Percentiles rank a stretch among this genome's conserved stretches.
Conservation (phyloP, 2,113 vertebrate genomes). For the Perca flavescens region DNA sequence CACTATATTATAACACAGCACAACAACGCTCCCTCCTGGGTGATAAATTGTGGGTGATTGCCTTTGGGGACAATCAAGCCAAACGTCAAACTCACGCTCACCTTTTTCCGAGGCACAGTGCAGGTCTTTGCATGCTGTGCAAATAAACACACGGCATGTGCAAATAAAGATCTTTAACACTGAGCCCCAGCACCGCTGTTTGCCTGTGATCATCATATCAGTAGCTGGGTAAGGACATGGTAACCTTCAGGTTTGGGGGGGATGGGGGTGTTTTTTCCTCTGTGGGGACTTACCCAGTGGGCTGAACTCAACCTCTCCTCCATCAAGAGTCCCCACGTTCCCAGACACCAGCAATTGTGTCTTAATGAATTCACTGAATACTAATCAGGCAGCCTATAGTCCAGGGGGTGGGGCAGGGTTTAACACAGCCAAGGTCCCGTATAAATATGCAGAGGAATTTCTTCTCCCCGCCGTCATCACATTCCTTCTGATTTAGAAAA, state of each 20-base stretch:
- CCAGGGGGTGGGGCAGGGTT: conserved; percentile 72
- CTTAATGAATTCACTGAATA: conserved; percentile 85
- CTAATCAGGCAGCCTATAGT: conserved; percentile 79
- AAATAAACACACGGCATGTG: conserved; percentile 28
- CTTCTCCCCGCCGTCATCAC: conserved; percentile 26
- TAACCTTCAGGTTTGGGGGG: conserved; percentile 80
- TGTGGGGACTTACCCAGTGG: conserved; percentile 56
- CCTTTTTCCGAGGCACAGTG: conserved; percentile 16
- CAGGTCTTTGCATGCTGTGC: conserved; percentile 26
- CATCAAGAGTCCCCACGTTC: conserved; percentile 76
- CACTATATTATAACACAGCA: conserved; percentile 50
- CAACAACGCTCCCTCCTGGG: conserved; percentile 38
- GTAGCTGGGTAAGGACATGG: conserved; percentile 62
- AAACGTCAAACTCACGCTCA: conserved; percentile 45
- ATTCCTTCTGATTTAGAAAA: conserved; percentile 29
- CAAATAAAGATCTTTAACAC: conserved; percentile 49
- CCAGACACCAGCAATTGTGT: conserved; percentile 81
- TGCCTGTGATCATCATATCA: conserved; percentile 72
- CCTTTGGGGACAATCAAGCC: conserved; percentile 38
- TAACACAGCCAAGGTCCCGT: conserved; percentile 55
- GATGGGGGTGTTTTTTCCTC: conserved; percentile 50
- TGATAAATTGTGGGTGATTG: conserved; percentile 61
- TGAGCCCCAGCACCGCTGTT: conserved; percentile 18
- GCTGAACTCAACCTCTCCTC: conserved; percentile 75
- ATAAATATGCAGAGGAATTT: conserved; percentile 67